phyloP scores from a whole-genome alignment of 2,113 vertebrate genomes.

The Myiozetetes cayanensis region DNA sequence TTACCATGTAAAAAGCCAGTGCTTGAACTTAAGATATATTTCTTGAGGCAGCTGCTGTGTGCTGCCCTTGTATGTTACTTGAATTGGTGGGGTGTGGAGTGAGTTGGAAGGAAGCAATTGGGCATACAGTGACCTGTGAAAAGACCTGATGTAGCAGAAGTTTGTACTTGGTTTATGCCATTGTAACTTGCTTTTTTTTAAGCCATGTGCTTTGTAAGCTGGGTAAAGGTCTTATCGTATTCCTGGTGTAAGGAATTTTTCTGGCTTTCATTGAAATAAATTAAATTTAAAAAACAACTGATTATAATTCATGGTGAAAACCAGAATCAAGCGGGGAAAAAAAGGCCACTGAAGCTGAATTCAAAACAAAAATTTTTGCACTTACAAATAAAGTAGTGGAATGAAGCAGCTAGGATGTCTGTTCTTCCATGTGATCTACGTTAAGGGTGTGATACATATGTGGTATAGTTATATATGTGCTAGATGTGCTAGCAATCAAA shows the following conservation, averaged over 20 bases:
- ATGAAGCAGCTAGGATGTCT: background rate
- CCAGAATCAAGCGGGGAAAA: background rate
- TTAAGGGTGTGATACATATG: background rate
- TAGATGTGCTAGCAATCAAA: background rate
- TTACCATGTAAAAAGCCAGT: background rate
- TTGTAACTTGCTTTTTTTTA: background rate
- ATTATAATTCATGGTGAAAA: background rate
- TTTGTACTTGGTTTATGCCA: background rate
- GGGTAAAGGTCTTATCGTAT: background rate
- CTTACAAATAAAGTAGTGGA: background rate
- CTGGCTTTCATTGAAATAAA: background rate
- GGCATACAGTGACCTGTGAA: background rate
- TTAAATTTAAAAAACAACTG: background rate
- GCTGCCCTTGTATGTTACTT: fast-evolving
- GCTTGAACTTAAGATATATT: background rate
- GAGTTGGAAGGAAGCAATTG: background rate
- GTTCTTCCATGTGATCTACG: background rate
- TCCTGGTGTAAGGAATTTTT: background rate
- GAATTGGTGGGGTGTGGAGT: background rate
- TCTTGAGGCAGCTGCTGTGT: background rate
- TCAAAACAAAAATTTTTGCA: background rate
- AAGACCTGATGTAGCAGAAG: background rate
- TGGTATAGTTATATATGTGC: background rate
- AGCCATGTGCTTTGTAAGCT: background rate
- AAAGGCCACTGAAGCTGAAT: background rate